Base-by-base conservation (phyloP, 2,113 vertebrate species). In the Apteryx owenii region DNA sequence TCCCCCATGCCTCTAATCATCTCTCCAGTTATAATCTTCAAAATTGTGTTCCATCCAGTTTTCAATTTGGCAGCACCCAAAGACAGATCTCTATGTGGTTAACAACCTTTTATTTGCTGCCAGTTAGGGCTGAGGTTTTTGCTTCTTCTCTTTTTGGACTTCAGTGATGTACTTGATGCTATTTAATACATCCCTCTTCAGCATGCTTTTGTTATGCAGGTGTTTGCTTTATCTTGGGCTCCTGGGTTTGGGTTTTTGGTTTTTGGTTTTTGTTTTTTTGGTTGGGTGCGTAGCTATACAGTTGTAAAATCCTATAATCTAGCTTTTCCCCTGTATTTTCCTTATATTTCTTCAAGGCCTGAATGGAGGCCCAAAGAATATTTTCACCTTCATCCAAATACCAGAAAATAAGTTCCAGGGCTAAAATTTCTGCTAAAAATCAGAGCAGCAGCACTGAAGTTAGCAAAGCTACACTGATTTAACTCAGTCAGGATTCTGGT, bases 11-110 rank as follows among this genome's bases (percentile, higher is more conserved):
- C 96, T 96, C 98, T 98, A 98, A 98, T 98, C 97, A 98, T 97
- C 97, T 98, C 97, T 96, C 93, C 95, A 91, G 97, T 95, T 95
- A 81, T 96, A 98, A 98, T 97, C 97, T 98, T 97, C 89, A 97
- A 97, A 98, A 98, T 88, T 98, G 97, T 94, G 94, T 96, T 95
- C 94, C 81, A 89, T 98, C 98, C 98, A 97, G 92, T 97, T 97
- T 97, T 96, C 97, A 97, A 90, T 97, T 98, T 98, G 97, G 97
- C 98, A 97, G 62, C 85, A 80, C 94, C 97, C 80, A 95, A 96
- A 98, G 96, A 92, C 92, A 76, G 95, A 98, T 97, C 97, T 98
- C 96, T 96, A 94, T 98, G 98, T 95, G 94, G 97, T 96, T 97
- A 95, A 95, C 96, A 97, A 91, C 88, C 96, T 98, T 98, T 98